A percentile compares a stretch with the other conserved stretches of the same genome.
Conservation (phyloP, 2,113 vertebrate genomes). For the Cinclus cinclus region DNA sequence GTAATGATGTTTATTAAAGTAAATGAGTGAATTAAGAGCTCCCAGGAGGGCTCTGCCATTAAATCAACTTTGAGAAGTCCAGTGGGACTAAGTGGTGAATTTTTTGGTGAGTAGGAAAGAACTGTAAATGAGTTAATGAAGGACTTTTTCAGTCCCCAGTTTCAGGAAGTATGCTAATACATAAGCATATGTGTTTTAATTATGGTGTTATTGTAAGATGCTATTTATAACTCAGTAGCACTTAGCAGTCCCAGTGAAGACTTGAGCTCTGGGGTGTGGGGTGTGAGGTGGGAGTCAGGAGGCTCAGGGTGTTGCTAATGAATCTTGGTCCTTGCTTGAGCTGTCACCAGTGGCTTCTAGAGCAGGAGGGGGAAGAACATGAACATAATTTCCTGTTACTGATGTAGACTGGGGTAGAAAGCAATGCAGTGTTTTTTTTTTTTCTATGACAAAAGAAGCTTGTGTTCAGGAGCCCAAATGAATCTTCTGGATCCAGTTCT, state of each 20-base stretch:
- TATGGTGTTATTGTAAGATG: neutral
- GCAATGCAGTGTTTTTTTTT: neutral
- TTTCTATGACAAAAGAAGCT: neutral
- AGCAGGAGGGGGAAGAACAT: neutral
- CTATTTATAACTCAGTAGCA: neutral
- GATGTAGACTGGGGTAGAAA: neutral
- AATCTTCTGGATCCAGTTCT: neutral
- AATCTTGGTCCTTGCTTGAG: neutral
- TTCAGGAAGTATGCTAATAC: neutral
- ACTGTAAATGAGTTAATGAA: constrained; percentile 18
- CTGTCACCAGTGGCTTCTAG: neutral
- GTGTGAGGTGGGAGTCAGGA: neutral
- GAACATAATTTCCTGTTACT: neutral
- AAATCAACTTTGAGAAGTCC: constrained; percentile 30
- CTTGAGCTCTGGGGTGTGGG: neutral
- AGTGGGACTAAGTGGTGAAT: neutral
- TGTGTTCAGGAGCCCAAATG: neutral
- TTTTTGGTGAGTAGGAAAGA: neutral
- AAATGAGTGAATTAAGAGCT: neutral
- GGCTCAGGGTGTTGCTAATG: neutral
- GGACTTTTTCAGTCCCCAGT: neutral
- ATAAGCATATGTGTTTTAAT: neutral
- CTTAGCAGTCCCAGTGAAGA: neutral
- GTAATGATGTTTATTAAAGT: neutral
- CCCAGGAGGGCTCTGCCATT: neutral